Evolutionary conservation across 2,888 invertebrate species (phyloP).

Genomic region (Pristionchus exspectatus): DNA sequence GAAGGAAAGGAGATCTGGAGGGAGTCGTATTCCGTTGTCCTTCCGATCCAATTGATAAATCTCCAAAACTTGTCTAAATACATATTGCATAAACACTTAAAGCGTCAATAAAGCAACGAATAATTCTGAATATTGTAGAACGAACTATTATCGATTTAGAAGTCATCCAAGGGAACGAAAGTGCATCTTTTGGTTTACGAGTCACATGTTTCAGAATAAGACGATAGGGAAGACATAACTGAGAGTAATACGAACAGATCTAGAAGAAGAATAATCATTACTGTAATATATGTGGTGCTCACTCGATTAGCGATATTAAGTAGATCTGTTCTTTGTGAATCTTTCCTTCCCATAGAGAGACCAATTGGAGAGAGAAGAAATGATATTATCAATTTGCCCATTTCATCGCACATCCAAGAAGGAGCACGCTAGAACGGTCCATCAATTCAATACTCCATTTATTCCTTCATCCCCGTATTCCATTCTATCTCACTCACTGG

Average conservation of each 20-base stretch:
- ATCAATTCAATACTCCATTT: too few species aligned
- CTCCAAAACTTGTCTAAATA: constrained; percentile 8
- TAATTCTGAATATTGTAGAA: not conserved
- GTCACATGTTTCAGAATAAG: not conserved
- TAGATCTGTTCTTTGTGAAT: not conserved
- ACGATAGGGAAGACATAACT: constrained; percentile 18
- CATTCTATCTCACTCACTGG: not conserved
- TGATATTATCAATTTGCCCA: not conserved
- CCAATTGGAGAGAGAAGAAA: constrained; percentile 45
- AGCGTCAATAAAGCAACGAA: not conserved
- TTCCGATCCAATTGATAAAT: constrained; percentile 23
- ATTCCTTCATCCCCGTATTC: too few species aligned
- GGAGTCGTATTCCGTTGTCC: not conserved
- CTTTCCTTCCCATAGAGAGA: not conserved
- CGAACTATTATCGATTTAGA: not conserved
- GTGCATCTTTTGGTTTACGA: not conserved
- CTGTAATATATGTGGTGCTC: not conserved
- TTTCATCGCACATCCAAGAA: constrained; percentile 17
- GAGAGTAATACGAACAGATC: constrained; percentile 38
- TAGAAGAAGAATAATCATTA: not conserved
- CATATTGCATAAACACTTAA: not conserved
- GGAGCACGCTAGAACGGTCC: not conserved
- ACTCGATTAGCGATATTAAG: not conserved
- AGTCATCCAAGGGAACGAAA: constrained; percentile 26
- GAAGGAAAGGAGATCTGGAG: constrained; percentile 20